These are phyloP conservation scores for Acanthosepion esculentum DNA, from an alignment of 2,888 invertebrate genomes.

Conservation along the genomic window DNA sequence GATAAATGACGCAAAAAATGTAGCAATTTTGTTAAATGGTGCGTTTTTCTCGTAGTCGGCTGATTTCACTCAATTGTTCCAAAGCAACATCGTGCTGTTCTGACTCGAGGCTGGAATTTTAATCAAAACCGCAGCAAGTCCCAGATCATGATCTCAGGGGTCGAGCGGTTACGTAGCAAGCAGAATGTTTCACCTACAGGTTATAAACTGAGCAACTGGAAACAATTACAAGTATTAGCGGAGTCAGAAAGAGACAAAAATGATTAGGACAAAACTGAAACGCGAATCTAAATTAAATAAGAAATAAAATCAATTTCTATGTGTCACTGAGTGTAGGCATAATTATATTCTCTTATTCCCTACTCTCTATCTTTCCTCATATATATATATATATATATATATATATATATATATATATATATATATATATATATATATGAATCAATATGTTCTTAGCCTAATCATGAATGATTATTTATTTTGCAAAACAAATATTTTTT, in stretches of 20 bases:
- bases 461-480: too few relatives aligned
- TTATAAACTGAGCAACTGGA: background rate
- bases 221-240: background rate
- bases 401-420: too few relatives aligned
- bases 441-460: too few relatives aligned
- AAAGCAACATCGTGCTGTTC: background rate
- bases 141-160: background rate
- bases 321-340: background rate
- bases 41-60: background rate
- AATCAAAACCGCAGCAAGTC: background rate
- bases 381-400: background rate
- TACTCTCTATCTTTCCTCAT: background rate
- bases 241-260: background rate
- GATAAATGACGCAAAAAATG: background rate
- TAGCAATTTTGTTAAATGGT: constrained; percentile 21
- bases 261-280: background rate
- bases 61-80: background rate
- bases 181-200: background rate
- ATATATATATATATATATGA: too few relatives aligned
- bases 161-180: background rate
- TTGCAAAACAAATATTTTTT: too few relatives aligned
- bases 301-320: background rate
- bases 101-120: background rate
- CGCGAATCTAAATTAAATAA: background rate
- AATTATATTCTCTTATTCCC: background rate